A percentile compares a stretch with the other conserved stretches of the same genome.
Evolutionary conservation across 2,113 vertebrate genomes (phyloP).

Genomic region (Forbesichthys agassizii): DNA sequence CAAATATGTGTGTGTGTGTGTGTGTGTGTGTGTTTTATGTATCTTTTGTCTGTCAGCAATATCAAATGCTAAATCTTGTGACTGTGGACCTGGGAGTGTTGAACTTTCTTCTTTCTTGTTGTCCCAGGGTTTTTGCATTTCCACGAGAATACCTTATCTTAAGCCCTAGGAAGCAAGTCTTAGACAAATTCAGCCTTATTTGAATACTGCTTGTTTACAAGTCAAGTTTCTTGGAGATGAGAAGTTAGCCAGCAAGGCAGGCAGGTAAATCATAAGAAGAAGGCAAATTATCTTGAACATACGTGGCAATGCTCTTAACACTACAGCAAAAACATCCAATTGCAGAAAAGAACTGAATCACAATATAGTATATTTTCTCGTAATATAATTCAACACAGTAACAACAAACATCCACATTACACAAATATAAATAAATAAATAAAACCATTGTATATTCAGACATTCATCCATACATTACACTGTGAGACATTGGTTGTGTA

Average conservation of each 20-base stretch:
- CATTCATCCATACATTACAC: no score
- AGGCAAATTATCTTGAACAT: constrained; percentile 29
- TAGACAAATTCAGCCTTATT: constrained; percentile 54
- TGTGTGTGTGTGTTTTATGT: background rate
- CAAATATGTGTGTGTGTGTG: constrained; percentile 44
- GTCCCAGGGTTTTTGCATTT: constrained; percentile 54
- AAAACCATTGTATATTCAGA: no score
- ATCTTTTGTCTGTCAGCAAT: background rate
- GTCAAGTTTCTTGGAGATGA: constrained; percentile 65
- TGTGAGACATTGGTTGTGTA: no score
- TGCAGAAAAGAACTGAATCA: no score
- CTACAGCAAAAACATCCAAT: no score
- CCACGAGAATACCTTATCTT: constrained; percentile 23
- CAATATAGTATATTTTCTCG: no score
- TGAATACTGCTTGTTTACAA: constrained; percentile 72
- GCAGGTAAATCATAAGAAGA: background rate
- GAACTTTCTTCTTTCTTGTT: constrained; percentile 3
- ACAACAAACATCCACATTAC: no score
- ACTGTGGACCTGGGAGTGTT: background rate
- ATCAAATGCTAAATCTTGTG: background rate
- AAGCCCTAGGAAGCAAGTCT: constrained; percentile 37
- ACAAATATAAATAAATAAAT: no score
- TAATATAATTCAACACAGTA: no score
- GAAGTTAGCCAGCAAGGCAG: background rate
- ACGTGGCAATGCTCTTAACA: no score